A percentile compares a stretch with the other conserved stretches of the same genome.
These are phyloP conservation scores for Gasteruption jaculator DNA, from an alignment of 2,888 invertebrate genomes.

Conservation along the genomic window DNA sequence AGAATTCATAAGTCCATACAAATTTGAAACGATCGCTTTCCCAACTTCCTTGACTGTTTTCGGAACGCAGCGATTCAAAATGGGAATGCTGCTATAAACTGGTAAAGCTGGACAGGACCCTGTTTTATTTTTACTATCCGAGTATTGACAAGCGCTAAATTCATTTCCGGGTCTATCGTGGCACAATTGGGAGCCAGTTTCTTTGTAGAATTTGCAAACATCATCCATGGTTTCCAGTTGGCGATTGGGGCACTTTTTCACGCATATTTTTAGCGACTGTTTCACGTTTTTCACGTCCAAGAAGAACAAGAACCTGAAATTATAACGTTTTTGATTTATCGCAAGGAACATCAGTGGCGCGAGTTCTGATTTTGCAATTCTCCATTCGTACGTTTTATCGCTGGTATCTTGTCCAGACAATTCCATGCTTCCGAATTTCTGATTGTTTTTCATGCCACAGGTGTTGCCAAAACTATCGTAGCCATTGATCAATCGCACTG, in stretches of 20 bases:
- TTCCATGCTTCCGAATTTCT: conserved; percentile 67
- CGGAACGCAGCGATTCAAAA: conserved; percentile 87
- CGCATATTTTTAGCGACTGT: conserved; percentile 81
- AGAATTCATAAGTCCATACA: conserved; percentile 79
- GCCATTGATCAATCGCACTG: conserved; percentile 80
- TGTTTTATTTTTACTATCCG: conserved; percentile 43
- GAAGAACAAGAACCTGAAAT: conserved; percentile 70
- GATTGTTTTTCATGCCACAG: conserved; percentile 80
- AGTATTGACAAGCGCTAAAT: conserved; percentile 43
- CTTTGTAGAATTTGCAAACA: conserved; percentile 67
- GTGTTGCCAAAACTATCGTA: conserved; percentile 94
- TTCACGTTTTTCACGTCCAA: conserved; percentile 74
- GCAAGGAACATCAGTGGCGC: neutral
- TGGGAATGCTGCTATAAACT: conserved; percentile 70
- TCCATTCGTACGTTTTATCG: conserved; percentile 63
- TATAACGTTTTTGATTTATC: conserved; percentile 11
- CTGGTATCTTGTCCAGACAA: conserved; percentile 77
- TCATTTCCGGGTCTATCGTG: conserved; percentile 52
- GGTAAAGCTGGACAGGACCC: conserved; percentile 64
- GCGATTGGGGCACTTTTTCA: conserved; percentile 77
- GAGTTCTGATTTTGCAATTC: conserved; percentile 4
- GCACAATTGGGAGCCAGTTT: conserved; percentile 74
- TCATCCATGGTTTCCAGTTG: conserved; percentile 63
- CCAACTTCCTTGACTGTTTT: conserved; percentile 64
- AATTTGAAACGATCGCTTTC: conserved; percentile 62